Conservation (phyloP, 2,113 vertebrate species). For the Calonectris borealis region DNA sequence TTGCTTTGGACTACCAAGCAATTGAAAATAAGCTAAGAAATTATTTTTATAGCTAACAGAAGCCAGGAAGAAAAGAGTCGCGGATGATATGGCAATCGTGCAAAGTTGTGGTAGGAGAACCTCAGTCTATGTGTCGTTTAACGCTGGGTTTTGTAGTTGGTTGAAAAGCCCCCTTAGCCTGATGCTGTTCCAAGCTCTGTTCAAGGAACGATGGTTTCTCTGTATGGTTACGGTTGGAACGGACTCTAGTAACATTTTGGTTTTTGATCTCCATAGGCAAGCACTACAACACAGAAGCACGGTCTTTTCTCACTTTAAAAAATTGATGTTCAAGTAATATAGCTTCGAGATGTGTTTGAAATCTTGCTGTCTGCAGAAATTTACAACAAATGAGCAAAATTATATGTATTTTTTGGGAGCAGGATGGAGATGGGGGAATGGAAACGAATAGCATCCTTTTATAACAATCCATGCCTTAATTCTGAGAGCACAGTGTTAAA, state of each 20-base stretch:
- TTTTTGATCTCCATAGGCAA: accelerated
- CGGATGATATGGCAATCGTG: accelerated
- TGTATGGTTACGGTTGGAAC: accelerated
- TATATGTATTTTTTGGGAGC: accelerated
- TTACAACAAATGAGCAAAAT: not conserved
- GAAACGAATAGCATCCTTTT: not conserved
- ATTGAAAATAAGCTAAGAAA: not conserved
- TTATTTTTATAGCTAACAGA: not conserved
- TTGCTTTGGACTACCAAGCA: not conserved
- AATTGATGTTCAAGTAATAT: not conserved
- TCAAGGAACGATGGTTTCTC: not conserved
- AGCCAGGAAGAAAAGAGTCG: accelerated
- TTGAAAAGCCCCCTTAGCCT: not conserved
- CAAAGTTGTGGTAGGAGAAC: not conserved
- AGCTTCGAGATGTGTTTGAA: not conserved
- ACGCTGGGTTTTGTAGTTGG: accelerated
- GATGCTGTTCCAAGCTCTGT: accelerated
- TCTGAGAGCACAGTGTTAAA: not conserved
- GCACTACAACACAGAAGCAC: not conserved
- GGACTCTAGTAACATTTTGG: not conserved
- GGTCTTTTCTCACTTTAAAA: not conserved
- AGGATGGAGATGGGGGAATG: not conserved
- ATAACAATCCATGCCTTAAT: not conserved
- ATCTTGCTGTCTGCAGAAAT: not conserved
- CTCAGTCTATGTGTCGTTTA: accelerated